Base-by-base conservation (phyloP, 1,140 invertebrate genomes). In the Chelonus insularis region DNA sequence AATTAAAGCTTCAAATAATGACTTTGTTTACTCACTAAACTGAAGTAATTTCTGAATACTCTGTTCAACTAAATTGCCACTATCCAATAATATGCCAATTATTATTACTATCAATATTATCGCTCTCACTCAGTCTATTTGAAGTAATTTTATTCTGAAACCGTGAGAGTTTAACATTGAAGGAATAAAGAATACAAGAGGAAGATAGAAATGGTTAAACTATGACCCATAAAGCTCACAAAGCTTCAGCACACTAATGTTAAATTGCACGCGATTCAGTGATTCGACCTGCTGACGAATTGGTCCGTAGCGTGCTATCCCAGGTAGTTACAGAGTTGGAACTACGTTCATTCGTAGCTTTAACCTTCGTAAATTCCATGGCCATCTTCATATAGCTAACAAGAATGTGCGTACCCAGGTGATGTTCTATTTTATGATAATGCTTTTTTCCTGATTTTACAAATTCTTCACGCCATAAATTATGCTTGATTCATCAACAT, bases 201-300 rank as follows among this genome's bases (percentile, higher is more conserved):
- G 51, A 21, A 65, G 66, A 65, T 68, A 65, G 68, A 65, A 67
- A 68, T 68, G 43, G 47, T 64, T 58, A 60, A 73, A 76, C 74
- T 72, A 73, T 77, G 74, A 77, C 74, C 74, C 74, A 77, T 71
- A 75, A 77, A 76, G 67, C 67, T 69, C 51, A 48, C 62, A 62
- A 57, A 70, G 68, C 69, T 73, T 65, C 65, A 66, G 62, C 65
- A 61, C 70, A 67, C 61, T 69, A 71, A 70, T 70, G 66, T 61
- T 62, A 66, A 60, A 37, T 47, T 62, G 67, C 75, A 76, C 73
- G 74, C 74, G 74, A 76, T 72, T 60, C 51, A 37, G 47, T 60
- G 65, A 70, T 74, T 72, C 51, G 60, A 36, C 32, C 20, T 34
- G 9, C 41, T 18, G 41, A 45, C 16, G 41, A 45, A 45, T 45